A percentile compares a stretch with the other conserved stretches of the same genome.
Conservation (phyloP, 2,113 vertebrate genomes). For the Sarotherodon lohbergeri region DNA sequence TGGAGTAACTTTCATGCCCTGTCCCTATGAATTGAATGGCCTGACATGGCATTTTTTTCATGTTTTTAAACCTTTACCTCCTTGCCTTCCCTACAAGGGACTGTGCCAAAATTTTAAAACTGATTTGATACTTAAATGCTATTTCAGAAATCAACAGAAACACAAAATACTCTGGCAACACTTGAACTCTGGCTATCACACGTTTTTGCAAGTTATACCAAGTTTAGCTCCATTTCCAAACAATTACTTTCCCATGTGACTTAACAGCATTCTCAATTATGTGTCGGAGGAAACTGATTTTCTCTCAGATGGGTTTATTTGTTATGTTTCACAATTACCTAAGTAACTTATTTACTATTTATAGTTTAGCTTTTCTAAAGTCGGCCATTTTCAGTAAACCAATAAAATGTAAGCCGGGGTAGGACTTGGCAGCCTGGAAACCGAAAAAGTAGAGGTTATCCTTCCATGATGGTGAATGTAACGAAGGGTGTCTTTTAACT, state of each 20-base stretch:
- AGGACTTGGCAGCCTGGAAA: neutral
- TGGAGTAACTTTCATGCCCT: neutral
- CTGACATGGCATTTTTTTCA: neutral
- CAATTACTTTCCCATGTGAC: neutral
- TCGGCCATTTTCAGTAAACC: neutral
- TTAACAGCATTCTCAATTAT: neutral
- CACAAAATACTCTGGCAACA: neutral
- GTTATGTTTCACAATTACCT: neutral
- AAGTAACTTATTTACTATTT: neutral
- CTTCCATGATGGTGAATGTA: neutral
- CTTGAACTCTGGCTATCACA: neutral
- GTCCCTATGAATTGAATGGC: neutral
- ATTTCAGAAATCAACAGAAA: neutral
- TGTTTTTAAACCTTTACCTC: neutral
- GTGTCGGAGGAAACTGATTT: neutral
- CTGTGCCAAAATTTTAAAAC: neutral
- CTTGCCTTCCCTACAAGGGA: neutral
- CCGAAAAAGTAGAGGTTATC: neutral
- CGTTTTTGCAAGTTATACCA: neutral
- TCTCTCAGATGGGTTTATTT: neutral
- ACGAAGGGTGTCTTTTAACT: neutral
- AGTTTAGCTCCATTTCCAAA: neutral
- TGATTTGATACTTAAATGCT: neutral
- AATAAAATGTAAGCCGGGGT: neutral
- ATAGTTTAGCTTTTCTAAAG: neutral